These are phyloP conservation scores for Ictalurus furcatus DNA, from an alignment of 2,113 vertebrate genomes.

Conservation along the genomic window DNA sequence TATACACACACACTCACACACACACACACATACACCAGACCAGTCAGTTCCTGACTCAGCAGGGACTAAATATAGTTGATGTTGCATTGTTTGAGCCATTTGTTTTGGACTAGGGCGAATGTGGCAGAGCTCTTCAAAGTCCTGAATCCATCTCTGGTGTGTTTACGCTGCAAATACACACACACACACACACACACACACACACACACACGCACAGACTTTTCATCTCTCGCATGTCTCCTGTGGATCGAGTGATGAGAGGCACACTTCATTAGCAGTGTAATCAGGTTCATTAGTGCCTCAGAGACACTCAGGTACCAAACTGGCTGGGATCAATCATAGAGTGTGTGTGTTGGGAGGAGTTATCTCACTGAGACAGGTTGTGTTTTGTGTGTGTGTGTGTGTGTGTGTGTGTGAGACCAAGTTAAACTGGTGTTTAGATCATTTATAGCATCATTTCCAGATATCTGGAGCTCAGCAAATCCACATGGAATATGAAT, in stretches of 20 bases:
- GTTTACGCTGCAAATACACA: background rate
- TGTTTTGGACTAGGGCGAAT: constrained; percentile 21
- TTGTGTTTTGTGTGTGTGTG: constrained; percentile 30
- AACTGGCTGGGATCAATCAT: constrained; percentile 76
- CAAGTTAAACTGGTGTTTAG: background rate
- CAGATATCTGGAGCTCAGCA: background rate
- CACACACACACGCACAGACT: constrained; percentile 26
- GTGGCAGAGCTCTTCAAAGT: background rate
- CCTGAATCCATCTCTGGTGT: background rate
- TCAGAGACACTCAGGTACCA: constrained; percentile 77
- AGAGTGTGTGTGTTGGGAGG: constrained; percentile 56
- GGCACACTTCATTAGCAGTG: constrained; percentile 79
- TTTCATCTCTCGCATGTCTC: constrained; percentile 37
- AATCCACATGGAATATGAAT: background rate
- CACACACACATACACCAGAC: constrained; percentile 11
- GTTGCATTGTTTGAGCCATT: constrained; percentile 26
- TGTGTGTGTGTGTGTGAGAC: background rate
- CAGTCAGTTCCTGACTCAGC: constrained; percentile 60
- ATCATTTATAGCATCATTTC: constrained; percentile 4
- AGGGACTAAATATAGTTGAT: constrained; percentile 41
- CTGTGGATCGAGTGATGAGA: constrained; percentile 61
- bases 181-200: constrained; percentile 20
- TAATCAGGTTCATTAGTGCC: constrained; percentile 81
- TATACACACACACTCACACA: background rate
- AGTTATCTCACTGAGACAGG: constrained; percentile 73